Evolutionary conservation across 2,888 invertebrate genomes (phyloP), one percentile per base, ranked within the genome.

Genomic region (Conchocele bisecta): DNA sequence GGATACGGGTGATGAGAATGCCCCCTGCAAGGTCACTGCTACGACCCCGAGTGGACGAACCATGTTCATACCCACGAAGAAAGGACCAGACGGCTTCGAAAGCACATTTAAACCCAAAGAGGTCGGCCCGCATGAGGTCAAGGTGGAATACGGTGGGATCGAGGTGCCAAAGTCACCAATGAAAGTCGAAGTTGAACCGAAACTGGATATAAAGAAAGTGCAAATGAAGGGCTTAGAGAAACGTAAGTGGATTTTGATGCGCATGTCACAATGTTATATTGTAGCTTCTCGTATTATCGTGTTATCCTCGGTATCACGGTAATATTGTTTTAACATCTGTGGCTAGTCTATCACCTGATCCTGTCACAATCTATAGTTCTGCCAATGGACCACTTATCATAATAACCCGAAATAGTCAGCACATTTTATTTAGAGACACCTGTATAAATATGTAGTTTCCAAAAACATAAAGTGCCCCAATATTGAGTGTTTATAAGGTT

Each of bases 161-260:
- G 88, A 86, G 53, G 88, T 91, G 53, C 87, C 88, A 33, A 83
- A 85, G 29, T 88, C 91, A 17, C 91, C 91, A 3, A 89, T 91
- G 75, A 86, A 75, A 51, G 87, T 88, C 28, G 79, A 83, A 63
- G 78, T 79, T 46, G 87, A 89, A 66, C 86, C 91, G 41, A 88
- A 85, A 68, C 84, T 96, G 59, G 96, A 97, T 88, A 94, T 96
- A 9, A 95, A 95, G 50, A 96, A 96, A 91, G 94, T 97, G 82
- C 94, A 94, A 91, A 96, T 97, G 44, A 95, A 96, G 83, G 96
- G 96, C 83, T 93, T 97, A 48, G 96, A 96, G 90, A 94, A 95
- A 89, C 96, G 97, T 97, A 94, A 95, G 96, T 95, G 48, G 20
- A 9, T 24, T 28, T n/a, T n/a, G n/a, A n/a, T n/a, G n/a, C n/a